phyloP scores from a whole-genome alignment of 1,140 invertebrate species.

The Neodiprion virginianus region DNA sequence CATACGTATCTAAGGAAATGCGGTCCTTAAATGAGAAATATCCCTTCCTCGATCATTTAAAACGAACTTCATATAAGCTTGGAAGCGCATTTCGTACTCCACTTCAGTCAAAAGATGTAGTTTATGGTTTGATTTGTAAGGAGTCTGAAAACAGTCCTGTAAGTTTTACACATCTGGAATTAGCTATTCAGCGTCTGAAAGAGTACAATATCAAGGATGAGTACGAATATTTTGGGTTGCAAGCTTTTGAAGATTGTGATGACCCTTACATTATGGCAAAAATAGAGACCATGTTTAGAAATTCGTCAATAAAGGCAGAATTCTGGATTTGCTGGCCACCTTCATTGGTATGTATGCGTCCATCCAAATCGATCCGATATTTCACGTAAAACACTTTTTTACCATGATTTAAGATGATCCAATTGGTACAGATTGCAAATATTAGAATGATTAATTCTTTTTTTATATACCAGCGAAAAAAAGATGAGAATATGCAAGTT shows the following conservation, averaged over 20 bases:
- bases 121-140: background rate
- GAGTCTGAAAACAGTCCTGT: background rate
- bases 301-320: constrained; percentile 19
- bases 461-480: background rate
- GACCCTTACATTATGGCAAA: constrained; percentile 21
- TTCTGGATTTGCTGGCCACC: constrained; percentile 27
- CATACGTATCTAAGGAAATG: background rate
- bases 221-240: constrained; percentile 24
- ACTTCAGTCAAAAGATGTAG: background rate
- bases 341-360: background rate
- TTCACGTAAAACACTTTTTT: background rate
- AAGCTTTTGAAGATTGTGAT: constrained; percentile 23
- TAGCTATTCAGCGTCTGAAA: background rate
- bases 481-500: background rate
- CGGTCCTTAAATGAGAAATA: background rate
- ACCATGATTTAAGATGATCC: background rate
- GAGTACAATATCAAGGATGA: constrained; percentile 17
- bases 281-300: constrained; percentile 23
- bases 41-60: background rate
- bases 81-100: no score
- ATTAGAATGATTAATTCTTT: background rate
- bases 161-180: background rate
- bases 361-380: background rate
- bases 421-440: no score
- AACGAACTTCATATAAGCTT: no score